Evolutionary conservation across 2,797 vertebrate genomes (phyloP).

Genomic region (Aulostomus chinensis): DNA sequence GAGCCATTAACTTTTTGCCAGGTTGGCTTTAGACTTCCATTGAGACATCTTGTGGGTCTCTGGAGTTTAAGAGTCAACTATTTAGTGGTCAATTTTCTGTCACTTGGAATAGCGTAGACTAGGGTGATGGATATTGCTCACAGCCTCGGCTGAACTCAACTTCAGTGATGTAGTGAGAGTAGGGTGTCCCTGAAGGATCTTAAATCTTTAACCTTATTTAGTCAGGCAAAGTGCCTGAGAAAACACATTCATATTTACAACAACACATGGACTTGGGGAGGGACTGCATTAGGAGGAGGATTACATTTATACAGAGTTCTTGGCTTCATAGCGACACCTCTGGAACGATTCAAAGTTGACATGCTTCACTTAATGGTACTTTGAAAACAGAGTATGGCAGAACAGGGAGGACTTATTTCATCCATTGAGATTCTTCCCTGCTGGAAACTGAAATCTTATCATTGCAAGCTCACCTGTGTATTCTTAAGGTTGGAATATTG

Average conservation of each 20-base stretch:
- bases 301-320: too few species aligned
- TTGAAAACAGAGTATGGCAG: constrained; percentile 13
- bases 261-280: constrained; percentile 38
- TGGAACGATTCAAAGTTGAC: constrained; percentile 37
- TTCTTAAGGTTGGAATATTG: constrained; percentile 27
- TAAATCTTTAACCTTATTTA: constrained; percentile 63
- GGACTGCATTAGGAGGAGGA: constrained; percentile 30
- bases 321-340: constrained; percentile 42
- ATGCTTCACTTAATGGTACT: constrained; percentile 32
- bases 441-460: too few species aligned
- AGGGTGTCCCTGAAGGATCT: constrained; percentile 54
- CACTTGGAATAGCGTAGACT: constrained; percentile 45
- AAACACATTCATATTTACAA: constrained; percentile 63
- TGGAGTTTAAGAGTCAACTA: constrained; percentile 51
- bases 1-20: constrained; percentile 44
- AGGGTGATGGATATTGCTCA: constrained; percentile 47
- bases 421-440: constrained; percentile 25
- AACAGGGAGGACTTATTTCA: constrained; percentile 30
- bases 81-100: constrained; percentile 56
- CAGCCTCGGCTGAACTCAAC: constrained; percentile 52
- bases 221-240: constrained; percentile 45
- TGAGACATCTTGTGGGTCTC: constrained; percentile 44
- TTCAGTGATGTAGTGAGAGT: constrained; percentile 36
- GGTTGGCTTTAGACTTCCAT: constrained; percentile 36
- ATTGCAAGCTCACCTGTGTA: constrained; percentile 28